Percentiles rank a stretch among this genome's conserved stretches.
phyloP scores from a whole-genome alignment of 2,888 invertebrate species.

The Geophilus truncorum region DNA sequence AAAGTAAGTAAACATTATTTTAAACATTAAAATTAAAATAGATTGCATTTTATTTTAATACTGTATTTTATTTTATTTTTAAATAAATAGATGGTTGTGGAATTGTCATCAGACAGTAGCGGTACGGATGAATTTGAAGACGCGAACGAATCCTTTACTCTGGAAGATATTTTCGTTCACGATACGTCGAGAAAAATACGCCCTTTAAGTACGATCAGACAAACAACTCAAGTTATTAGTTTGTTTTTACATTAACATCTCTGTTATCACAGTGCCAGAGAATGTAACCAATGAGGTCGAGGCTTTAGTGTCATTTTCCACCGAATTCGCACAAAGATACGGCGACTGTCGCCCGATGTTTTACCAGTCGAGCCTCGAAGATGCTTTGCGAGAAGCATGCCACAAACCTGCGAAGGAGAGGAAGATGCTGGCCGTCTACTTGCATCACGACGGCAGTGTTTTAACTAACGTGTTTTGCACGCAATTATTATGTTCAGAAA shows the following conservation, averaged over 20 bases:
- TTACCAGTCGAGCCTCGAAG: conserved; percentile 83
- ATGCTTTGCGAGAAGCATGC: conserved; percentile 85
- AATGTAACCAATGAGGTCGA: conserved; percentile 76
- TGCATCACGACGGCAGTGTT: conserved; percentile 94
- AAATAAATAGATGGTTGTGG: not conserved
- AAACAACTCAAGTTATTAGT: too few species aligned
- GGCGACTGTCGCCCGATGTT: conserved; percentile 83
- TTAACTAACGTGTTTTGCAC: conserved; percentile 96
- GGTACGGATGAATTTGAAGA: conserved; percentile 71
- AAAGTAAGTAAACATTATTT: conserved; percentile 15
- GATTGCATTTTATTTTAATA: not conserved
- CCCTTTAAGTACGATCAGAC: conserved; percentile 74
- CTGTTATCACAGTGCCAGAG: conserved; percentile 71
- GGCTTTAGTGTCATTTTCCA: conserved; percentile 79
- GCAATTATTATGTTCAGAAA: conserved; percentile 84
- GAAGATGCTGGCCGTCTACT: conserved; percentile 79
- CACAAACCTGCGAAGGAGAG: conserved; percentile 85
- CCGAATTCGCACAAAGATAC: conserved; percentile 78
- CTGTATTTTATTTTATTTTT: not conserved
- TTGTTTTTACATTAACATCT: too few species aligned
- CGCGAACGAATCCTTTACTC: conserved; percentile 71
- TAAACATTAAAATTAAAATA: not conserved
- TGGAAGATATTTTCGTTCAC: conserved; percentile 73
- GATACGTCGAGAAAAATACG: conserved; percentile 67
- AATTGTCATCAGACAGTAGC: conserved; percentile 38